Evolutionary conservation across 2,797 vertebrate species (phyloP).

Genomic region (Aphelocoma californica): DNA sequence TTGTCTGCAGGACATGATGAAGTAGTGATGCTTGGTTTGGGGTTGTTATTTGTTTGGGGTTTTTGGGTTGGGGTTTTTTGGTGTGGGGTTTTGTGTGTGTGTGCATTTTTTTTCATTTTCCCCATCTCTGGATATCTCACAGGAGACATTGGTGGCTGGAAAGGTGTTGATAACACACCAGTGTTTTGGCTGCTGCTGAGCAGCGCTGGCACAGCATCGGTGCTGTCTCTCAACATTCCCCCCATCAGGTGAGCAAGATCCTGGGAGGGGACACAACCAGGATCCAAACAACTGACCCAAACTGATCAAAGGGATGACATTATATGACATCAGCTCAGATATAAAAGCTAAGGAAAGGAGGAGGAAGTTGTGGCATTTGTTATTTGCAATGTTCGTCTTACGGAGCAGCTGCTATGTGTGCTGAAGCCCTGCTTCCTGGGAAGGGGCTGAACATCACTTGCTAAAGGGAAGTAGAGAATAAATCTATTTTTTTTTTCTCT

Average conservation of each 20-base stretch:
- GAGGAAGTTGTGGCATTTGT: background rate
- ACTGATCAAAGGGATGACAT: background rate
- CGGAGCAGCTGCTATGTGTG: background rate
- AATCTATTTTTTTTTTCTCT: background rate
- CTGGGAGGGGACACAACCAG: background rate
- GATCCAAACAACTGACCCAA: background rate
- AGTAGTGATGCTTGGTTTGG: background rate
- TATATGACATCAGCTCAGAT: background rate
- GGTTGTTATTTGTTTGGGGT: background rate
- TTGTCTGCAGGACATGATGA: background rate
- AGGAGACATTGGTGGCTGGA: background rate
- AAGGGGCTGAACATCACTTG: background rate
- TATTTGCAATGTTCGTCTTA: background rate
- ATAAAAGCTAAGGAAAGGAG: background rate
- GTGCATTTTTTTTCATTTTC: background rate
- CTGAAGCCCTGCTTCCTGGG: background rate
- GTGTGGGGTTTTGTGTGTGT: background rate
- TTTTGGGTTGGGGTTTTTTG: background rate
- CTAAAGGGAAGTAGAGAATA: background rate
- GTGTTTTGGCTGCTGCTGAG: background rate
- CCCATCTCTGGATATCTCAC: background rate
- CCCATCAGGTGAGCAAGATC: background rate
- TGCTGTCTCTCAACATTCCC: fast-evolving
- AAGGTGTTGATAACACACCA: background rate
- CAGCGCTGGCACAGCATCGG: background rate